phyloP scores from a whole-genome alignment of 2,888 invertebrate species.

The Pseudanteris insignis region DNA sequence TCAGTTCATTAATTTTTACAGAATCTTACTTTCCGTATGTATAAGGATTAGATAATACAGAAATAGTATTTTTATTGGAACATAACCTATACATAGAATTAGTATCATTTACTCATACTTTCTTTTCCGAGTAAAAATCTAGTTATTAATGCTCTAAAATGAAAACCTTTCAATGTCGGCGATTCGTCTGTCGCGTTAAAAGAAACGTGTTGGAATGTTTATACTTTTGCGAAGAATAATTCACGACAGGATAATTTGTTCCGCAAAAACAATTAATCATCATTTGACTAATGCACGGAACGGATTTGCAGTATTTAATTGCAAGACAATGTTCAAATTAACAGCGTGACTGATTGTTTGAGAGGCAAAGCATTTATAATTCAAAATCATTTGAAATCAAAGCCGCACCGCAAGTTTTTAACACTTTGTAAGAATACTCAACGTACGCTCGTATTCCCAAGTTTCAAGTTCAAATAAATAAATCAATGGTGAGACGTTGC shows the following conservation, averaged over 20 bases:
- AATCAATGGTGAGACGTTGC: constrained; percentile 19
- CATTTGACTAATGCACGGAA: constrained; percentile 28
- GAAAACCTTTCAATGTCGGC: too few species aligned
- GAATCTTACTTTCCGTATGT: too few species aligned
- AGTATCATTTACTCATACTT: too few species aligned
- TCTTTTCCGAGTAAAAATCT: too few species aligned
- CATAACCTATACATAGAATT: too few species aligned
- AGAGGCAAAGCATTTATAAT: constrained; percentile 18
- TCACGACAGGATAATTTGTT: constrained; percentile 14
- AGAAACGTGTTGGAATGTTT: constrained; percentile 4
- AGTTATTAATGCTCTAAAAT: too few species aligned
- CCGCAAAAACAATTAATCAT: constrained; percentile 19
- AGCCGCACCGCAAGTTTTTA: constrained; percentile 2
- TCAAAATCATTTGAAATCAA: constrained; percentile 18
- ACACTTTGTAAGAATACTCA: too few species aligned
- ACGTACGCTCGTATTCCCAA: constrained; percentile 2
- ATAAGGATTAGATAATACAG: too few species aligned
- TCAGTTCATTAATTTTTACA: too few species aligned
- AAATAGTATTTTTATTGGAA: too few species aligned
- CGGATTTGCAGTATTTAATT: constrained; percentile 32
- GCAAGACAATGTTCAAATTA: constrained; percentile 35
- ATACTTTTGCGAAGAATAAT: constrained; percentile 11
- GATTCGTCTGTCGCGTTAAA: too few species aligned
- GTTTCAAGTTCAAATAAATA: constrained; percentile 19
- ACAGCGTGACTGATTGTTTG: constrained; percentile 27